Evolutionary conservation across 2,888 invertebrate genomes (phyloP), one percentile per base, ranked within the genome.

Genomic region (Oligia strigilis): DNA sequence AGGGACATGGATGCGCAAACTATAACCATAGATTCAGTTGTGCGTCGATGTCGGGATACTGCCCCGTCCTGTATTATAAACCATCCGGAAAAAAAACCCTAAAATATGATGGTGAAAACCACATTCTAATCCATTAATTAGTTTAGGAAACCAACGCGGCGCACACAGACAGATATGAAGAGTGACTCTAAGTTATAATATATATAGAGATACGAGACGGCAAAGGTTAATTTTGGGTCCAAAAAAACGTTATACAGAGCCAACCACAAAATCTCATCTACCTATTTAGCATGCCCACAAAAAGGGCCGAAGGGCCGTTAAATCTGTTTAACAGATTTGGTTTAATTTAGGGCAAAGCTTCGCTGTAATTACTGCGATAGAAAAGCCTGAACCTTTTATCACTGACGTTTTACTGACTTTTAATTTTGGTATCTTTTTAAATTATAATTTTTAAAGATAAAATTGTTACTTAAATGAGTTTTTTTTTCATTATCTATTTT

Each of bases 281-380:
- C 76, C 62, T 72, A 76, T 76, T 87, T 82, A 82, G 81, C 75
- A 75, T 70, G 49, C 52, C 84, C 78, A 76, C 82, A 40, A 85
- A 85, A 83, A 81, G 79, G 81, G 72, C 62, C 43, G 52, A 40
- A 36, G 64, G 52, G 64, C 75, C 78, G 58, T 84, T 65, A 82
- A 87, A 84, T 82, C 82, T 79, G 82, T 82, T 78, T 69, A 81
- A 86, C 84, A 82, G 82, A 81, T 82, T 86, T 65, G 55, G 71
- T 82, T 88, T 82, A 87, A 87, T 87, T 87, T 78, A 77, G 69
- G 84, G 76, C 78, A 79, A 80, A 78, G 87, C 72, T 78, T 77
- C 67, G 67, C 19, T 74, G 69, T 86, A 87, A 87, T 87, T 87
- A 86, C 55, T 58, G 65, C 66, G 40, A 76, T 83, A 83, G 83